A percentile compares a stretch with the other conserved stretches of the same genome.
Conservation (phyloP, 1,140 invertebrate genomes). For the Drosophila kepulauana region DNA sequence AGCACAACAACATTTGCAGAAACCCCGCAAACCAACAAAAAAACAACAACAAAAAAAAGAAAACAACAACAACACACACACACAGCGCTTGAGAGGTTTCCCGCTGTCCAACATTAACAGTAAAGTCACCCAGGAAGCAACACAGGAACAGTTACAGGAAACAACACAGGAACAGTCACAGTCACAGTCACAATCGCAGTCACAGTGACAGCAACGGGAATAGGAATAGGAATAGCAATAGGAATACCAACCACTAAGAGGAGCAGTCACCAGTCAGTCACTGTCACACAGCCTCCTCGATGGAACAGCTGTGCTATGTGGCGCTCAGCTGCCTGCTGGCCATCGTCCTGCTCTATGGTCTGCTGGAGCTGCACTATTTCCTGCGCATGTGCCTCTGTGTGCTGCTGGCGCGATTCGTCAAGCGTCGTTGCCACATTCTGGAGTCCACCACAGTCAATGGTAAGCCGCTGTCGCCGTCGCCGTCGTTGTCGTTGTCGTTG, state of each 20-base stretch:
- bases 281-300: slow-evolving; percentile 12
- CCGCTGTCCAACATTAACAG: neutral
- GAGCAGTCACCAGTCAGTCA: neutral
- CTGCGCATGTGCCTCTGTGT: slow-evolving; percentile 88
- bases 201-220: too few species aligned
- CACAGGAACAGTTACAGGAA: neutral
- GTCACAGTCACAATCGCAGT: too few species aligned
- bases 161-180: neutral
- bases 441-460: slow-evolving; percentile 88
- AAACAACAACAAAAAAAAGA: too few species aligned
- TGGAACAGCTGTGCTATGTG: slow-evolving; percentile 72
- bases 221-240: too few species aligned
- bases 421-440: slow-evolving; percentile 88
- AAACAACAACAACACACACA: neutral
- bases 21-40: neutral
- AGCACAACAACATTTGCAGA: slow-evolving; percentile 2
- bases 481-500: too few species aligned
- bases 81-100: slow-evolving; percentile 61
- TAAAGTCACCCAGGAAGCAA: too few species aligned
- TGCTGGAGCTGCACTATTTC: slow-evolving; percentile 90
- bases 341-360: slow-evolving; percentile 86
- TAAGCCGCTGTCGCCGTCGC: slow-evolving; percentile 69
- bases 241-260: too few species aligned
- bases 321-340: slow-evolving; percentile 64
- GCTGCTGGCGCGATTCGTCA: slow-evolving; percentile 87